phyloP scores from a whole-genome alignment of 2,888 invertebrate genomes.

The Ormyrus pomaceus region DNA sequence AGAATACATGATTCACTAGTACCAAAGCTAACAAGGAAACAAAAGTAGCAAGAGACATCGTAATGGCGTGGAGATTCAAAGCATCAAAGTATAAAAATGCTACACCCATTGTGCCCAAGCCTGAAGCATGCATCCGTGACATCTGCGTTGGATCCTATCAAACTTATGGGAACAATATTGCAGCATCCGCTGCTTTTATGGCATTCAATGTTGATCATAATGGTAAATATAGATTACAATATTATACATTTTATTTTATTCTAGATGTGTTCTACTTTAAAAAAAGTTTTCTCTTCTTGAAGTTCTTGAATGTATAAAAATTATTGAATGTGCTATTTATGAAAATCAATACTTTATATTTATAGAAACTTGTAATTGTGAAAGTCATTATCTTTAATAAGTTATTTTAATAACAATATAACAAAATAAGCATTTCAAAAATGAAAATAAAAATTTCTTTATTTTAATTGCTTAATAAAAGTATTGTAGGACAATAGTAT shows the following conservation, averaged over 20 bases:
- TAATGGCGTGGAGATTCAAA: slow-evolving; percentile 96
- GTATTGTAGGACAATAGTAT: too few relatives aligned
- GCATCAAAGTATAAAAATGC: slow-evolving; percentile 99
- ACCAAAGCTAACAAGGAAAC: slow-evolving; percentile 55
- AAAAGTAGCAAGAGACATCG: slow-evolving; percentile 61
- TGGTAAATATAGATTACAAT: slow-evolving; percentile 74
- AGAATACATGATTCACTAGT: slow-evolving; percentile 73
- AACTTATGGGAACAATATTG: slow-evolving; percentile 96
- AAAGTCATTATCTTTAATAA: not conserved
- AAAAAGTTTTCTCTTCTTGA: not conserved
- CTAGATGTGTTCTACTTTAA: slow-evolving; percentile 17
- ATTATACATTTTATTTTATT: slow-evolving; percentile 21
- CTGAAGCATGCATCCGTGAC: slow-evolving; percentile 92
- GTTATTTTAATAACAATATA: not conserved
- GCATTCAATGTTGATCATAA: slow-evolving; percentile 97
- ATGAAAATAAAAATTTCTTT: too few relatives aligned
- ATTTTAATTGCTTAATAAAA: too few relatives aligned
- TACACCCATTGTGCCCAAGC: slow-evolving; percentile 95
- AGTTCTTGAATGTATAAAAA: not conserved
- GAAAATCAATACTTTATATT: slow-evolving; percentile 45
- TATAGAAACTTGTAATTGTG: slow-evolving; percentile 5
- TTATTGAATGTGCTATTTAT: not conserved
- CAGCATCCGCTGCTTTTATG: slow-evolving; percentile 94
- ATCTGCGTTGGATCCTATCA: slow-evolving; percentile 94
- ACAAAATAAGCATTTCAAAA: slow-evolving; percentile 2